Base-by-base conservation (phyloP, 2,113 vertebrate species). In the Ancistrus triradiatus region DNA sequence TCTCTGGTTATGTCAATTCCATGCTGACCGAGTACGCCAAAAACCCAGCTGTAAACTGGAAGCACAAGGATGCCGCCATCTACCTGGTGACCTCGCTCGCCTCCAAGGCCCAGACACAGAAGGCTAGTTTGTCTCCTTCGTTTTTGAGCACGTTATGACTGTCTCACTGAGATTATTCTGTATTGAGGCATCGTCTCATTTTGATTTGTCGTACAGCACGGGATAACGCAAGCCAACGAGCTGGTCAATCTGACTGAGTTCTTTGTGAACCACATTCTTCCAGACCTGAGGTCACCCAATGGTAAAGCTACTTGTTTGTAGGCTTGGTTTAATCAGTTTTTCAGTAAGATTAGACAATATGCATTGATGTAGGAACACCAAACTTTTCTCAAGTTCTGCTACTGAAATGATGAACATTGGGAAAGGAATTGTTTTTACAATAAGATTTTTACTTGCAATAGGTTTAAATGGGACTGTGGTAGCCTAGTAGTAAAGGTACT, bases 221-320 rank as follows among this genome's bases (percentile, higher is more conserved):
- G 95, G 73, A 99, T 99, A 83, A 99, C 96, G 28, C 95, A 99
- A 89, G 95, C 96, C 50, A 99, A 98, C 69, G 95, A 99, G 84
- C 81, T 99, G 40, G 96, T 99, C 72, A 97, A 99, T 79, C 77
- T 99, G 50, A 92, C 86, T 1, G 95, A 99, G 63, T 99, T 99
- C 86, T 98, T 98, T 74, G 89, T 94, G 66, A 98, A 92, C 83
- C 94, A 99, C 72, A 98, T 98, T 81, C 89, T 94, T 1, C 81
- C 94, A 46, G 95, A 98, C 70, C 80, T 99, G 65, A 95, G 97
- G 70, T 96, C 95, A 60, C 72, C 86, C 22, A 97, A 91, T 70
- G 89, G 96, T 99, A 82, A 89, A 78, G 44, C 3, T 1, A 11
- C 10, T 28, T 2, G 2, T 5, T 5, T 33, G 35, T 7, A 7